Base-by-base conservation (phyloP, 2,888 invertebrate species). In the Thymelicus lineola region DNA sequence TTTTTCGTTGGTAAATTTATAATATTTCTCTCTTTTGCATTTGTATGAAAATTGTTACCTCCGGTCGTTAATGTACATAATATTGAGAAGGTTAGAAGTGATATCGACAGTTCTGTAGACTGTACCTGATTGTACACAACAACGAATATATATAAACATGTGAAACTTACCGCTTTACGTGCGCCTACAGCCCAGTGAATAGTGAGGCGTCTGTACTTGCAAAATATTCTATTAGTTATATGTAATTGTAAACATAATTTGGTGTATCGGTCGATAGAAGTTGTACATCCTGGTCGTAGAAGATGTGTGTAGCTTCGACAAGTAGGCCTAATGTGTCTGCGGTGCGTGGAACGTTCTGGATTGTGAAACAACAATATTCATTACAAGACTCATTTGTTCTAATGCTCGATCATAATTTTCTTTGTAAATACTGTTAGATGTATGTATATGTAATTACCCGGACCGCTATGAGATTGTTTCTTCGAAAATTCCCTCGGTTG, bases 211-310 rank as follows among this genome's bases (percentile, higher is more conserved):
- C 20, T 74, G 75, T 78, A 78, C 77, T 87, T 90, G 89, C 90
- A 90, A 91, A 91, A 90, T 91, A 90, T 90, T 91, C 88, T 89
- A 82, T 86, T 88, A 74, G 90, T 90, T 90, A 85, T 84, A n/a
- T n/a, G n/a, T n/a, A 80, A 28, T 12, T 14, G 28, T 55, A 38
- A 38, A 17, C 14, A 15, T 53, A 64, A 35, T 6, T 55, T 28
- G n/a, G 36, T 9, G 63, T 20, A 20, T 20, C 38, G 38, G 53
- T 64, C 20, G 15, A 61, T 46, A 63, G 42, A 7, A 12, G 15
- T 15, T 15, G 15, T 50, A 7, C 17, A 15, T 7, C 48, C 48
- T 15, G 7, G 15, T 7, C 17, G 7, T 50, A 17, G 48, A n/a
- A 50, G 7, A 7, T 15, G 46, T 50, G 48, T 50, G 48, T 42